Conservation (phyloP, 2,888 invertebrate species). For the Catocala nupta region DNA sequence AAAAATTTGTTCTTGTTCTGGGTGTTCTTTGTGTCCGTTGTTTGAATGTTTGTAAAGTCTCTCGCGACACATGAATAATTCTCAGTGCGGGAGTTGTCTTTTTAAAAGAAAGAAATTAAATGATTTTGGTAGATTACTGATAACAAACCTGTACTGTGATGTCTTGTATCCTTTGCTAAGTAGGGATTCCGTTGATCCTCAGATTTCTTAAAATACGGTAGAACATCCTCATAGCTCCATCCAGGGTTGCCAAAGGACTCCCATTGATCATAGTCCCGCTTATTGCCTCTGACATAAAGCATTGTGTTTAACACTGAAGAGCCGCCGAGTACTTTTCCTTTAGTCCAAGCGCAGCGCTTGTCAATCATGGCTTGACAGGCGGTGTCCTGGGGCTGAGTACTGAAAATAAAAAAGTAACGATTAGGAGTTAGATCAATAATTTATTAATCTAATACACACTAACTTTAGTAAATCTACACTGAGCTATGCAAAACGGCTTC, state of each 20-base stretch:
- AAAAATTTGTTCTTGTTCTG: background rate
- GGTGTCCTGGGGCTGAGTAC: conserved; percentile 93
- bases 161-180: conserved; percentile 90
- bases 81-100: no score
- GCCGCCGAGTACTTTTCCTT: conserved; percentile 96
- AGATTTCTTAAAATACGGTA: conserved; percentile 95
- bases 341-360: conserved; percentile 95
- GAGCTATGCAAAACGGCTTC: background rate
- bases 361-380: conserved; percentile 96
- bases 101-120: background rate
- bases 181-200: conserved; percentile 96
- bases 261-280: conserved; percentile 96
- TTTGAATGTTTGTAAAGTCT: no score
- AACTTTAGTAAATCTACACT: no score
- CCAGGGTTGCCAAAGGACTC: conserved; percentile 94
- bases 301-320: conserved; percentile 96
- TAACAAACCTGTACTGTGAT: conserved; percentile 90
- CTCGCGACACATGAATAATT: no score
- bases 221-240: conserved; percentile 94
- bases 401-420: conserved; percentile 66
- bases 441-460: no score
- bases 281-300: conserved; percentile 96
- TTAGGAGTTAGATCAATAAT: no score
- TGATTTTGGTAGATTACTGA: background rate
- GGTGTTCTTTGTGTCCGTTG: background rate